Evolutionary conservation across 2,888 invertebrate genomes (phyloP).

Genomic region (Oligia fasciuncula): DNA sequence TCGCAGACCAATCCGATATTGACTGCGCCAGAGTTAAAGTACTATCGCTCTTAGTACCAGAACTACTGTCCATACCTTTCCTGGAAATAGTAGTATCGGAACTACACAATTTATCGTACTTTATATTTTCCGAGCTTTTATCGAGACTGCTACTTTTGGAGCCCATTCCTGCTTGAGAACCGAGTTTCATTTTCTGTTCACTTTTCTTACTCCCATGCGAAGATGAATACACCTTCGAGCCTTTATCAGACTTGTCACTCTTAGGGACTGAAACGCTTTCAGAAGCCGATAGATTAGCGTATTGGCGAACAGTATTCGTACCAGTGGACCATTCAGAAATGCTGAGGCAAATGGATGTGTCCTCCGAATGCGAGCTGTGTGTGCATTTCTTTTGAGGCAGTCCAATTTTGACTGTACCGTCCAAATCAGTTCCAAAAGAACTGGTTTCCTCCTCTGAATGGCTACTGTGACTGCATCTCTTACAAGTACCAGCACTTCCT

Average conservation of each 20-base stretch:
- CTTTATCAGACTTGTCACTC: constrained; percentile 91
- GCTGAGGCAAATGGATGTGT: constrained; percentile 95
- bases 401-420: constrained; percentile 95
- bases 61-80: constrained; percentile 90
- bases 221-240: constrained; percentile 90
- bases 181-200: constrained; percentile 85
- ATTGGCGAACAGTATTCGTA: constrained; percentile 95
- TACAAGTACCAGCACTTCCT: constrained; percentile 88
- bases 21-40: constrained; percentile 94
- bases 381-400: constrained; percentile 95
- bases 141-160: constrained; percentile 91
- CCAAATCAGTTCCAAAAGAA: constrained; percentile 94
- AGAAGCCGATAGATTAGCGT: constrained; percentile 93
- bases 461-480: constrained; percentile 92
- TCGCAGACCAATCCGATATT: constrained; percentile 95
- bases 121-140: constrained; percentile 88
- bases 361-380: constrained; percentile 95
- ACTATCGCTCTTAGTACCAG: constrained; percentile 94
- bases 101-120: constrained; percentile 91
- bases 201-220: constrained; percentile 89
- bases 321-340: constrained; percentile 97
- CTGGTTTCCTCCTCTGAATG: constrained; percentile 94
- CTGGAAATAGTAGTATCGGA: constrained; percentile 90
- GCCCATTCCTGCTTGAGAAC: constrained; percentile 87
- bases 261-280: constrained; percentile 91